Conservation (phyloP, 2,888 invertebrate genomes). For the Lithophane leautieri region DNA sequence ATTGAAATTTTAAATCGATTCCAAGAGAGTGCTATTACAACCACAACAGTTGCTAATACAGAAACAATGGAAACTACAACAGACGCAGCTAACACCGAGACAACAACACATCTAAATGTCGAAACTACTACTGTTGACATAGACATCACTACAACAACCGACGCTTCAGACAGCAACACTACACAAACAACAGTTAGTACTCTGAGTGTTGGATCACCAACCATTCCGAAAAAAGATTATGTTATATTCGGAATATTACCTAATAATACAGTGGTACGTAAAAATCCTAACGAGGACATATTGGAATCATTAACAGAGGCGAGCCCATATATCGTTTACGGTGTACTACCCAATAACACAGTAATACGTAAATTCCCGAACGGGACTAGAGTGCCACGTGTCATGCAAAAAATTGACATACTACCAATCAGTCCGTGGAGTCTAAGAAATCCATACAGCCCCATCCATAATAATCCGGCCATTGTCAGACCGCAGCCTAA, state of each 20-base stretch:
- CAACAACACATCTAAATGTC: slow-evolving; percentile 69
- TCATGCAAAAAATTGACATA: slow-evolving; percentile 90
- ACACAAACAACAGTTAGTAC: slow-evolving; percentile 74
- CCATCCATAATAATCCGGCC: slow-evolving; percentile 90
- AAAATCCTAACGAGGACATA: slow-evolving; percentile 92
- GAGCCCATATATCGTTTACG: slow-evolving; percentile 93
- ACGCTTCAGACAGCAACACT: slow-evolving; percentile 67
- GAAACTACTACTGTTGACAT: slow-evolving; percentile 70
- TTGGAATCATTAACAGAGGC: slow-evolving; percentile 92
- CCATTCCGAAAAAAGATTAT: slow-evolving; percentile 92
- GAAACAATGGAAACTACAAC: slow-evolving; percentile 68
- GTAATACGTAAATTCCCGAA: slow-evolving; percentile 95
- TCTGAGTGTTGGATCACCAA: slow-evolving; percentile 72
- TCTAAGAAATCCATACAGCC: slow-evolving; percentile 91
- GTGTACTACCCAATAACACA: slow-evolving; percentile 94
- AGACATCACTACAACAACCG: slow-evolving; percentile 67
- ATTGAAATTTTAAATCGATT: slow-evolving; percentile 56
- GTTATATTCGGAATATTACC: slow-evolving; percentile 94
- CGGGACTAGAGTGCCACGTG: slow-evolving; percentile 94
- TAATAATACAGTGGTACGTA: slow-evolving; percentile 94
- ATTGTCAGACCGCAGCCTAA: slow-evolving; percentile 90
- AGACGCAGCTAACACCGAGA: slow-evolving; percentile 68
- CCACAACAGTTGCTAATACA: slow-evolving; percentile 43
- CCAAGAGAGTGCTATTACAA: slow-evolving; percentile 51
- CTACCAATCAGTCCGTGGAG: slow-evolving; percentile 91